phyloP scores from a whole-genome alignment of 2,113 vertebrate genomes.

The Gorsachius goisagi region DNA sequence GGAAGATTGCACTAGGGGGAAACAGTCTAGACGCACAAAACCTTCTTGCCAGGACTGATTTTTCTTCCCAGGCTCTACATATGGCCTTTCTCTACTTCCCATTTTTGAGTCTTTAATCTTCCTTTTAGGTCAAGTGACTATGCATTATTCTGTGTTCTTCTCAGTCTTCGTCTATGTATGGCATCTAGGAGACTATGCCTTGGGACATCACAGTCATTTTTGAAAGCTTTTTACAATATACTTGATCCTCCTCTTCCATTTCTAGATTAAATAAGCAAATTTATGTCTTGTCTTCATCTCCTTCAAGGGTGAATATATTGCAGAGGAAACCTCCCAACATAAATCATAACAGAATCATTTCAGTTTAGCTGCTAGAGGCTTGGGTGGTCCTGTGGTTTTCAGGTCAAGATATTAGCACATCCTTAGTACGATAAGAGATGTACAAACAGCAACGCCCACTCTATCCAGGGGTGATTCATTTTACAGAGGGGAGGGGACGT shows the following conservation, averaged over 20 bases:
- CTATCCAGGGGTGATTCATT: background rate
- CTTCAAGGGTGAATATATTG: background rate
- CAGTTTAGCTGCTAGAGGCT: background rate
- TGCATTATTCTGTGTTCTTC: background rate
- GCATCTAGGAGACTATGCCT: background rate
- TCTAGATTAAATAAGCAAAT: background rate
- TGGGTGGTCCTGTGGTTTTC: conserved; percentile 34
- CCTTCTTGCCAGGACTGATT: background rate
- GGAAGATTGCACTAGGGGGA: background rate
- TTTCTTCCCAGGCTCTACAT: background rate
- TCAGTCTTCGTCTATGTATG: background rate
- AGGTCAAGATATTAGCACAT: conserved; percentile 54
- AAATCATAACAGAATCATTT: conserved; percentile 4
- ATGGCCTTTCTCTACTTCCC: background rate
- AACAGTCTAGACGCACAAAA: conserved; percentile 2
- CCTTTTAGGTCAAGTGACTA: background rate
- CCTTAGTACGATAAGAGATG: conserved; percentile 44
- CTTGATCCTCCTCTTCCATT: background rate
- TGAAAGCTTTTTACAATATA: background rate
- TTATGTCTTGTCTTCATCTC: background rate
- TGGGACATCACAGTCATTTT: background rate
- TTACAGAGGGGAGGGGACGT: background rate
- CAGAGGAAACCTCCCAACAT: conserved; percentile 17
- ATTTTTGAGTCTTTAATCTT: background rate
- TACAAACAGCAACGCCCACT: background rate